These are phyloP conservation scores for Anseranas semipalmata DNA, from an alignment of 2,113 vertebrate species.

Conservation along the genomic window DNA sequence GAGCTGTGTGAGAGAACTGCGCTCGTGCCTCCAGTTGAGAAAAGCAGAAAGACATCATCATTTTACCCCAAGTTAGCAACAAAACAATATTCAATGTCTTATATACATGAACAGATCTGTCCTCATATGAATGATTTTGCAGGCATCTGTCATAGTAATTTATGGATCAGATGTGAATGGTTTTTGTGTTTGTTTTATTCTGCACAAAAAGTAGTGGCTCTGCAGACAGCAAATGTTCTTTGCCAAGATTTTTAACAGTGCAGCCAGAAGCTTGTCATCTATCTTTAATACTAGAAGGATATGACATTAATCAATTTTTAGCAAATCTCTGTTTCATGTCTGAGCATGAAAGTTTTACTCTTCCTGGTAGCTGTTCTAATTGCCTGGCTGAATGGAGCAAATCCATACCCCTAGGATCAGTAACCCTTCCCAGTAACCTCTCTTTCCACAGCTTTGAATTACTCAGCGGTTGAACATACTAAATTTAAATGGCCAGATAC, in stretches of 20 bases:
- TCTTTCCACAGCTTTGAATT: background rate
- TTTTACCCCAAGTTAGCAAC: background rate
- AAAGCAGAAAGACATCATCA: background rate
- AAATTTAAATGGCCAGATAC: background rate
- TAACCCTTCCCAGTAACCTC: background rate
- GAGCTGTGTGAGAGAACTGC: background rate
- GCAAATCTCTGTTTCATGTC: conserved; percentile 48
- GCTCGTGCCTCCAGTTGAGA: background rate
- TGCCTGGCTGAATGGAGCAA: background rate
- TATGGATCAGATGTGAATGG: background rate
- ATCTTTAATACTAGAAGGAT: conserved; percentile 27
- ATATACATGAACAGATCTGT: background rate
- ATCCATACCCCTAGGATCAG: background rate
- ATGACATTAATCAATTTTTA: conserved; percentile 49
- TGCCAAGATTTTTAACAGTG: conserved; percentile 12
- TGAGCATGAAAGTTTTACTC: conserved; percentile 19
- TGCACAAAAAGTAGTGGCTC: background rate
- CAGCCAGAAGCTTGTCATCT: conserved; percentile 11
- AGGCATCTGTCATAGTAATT: background rate
- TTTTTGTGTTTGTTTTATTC: background rate
- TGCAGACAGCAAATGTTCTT: background rate
- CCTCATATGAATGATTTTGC: background rate
- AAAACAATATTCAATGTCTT: background rate
- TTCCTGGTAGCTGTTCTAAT: conserved; percentile 49
- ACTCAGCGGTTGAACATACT: background rate